Evolutionary conservation across 2,888 invertebrate species (phyloP).

Genomic region (Falcaria lacertinaria): DNA sequence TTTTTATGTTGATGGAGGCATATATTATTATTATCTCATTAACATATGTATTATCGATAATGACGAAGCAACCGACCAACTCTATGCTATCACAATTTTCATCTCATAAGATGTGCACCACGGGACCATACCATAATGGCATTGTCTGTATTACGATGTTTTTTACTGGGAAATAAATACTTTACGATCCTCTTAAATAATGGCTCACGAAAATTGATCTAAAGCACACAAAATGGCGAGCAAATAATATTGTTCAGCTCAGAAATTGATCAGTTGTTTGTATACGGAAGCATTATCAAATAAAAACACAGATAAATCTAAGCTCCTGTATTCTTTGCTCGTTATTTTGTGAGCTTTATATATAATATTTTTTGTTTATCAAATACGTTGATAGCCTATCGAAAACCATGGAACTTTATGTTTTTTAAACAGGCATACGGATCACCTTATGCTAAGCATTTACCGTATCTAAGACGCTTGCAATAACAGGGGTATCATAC

Average conservation of each 20-base stretch:
- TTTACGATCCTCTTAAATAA: slow-evolving; percentile 37
- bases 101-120: slow-evolving; percentile 34
- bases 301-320: background rate
- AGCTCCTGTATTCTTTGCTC: too few species aligned
- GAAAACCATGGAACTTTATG: too few species aligned
- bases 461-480: too few species aligned
- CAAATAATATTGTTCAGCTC: slow-evolving; percentile 3
- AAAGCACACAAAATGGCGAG: slow-evolving; percentile 1
- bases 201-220: slow-evolving; percentile 25
- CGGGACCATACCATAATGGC: slow-evolving; percentile 29
- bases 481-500: too few species aligned
- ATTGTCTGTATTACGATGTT: slow-evolving; percentile 42
- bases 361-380: too few species aligned
- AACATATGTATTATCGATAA: background rate
- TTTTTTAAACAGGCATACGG: too few species aligned
- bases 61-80: slow-evolving; percentile 7
- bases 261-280: background rate
- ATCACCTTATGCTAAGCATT: too few species aligned
- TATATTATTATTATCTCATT: background rate
- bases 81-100: slow-evolving; percentile 25
- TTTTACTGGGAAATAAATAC: slow-evolving; percentile 49
- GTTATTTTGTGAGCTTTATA: too few species aligned
- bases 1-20: too few species aligned
- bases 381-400: too few species aligned
- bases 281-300: background rate